These are phyloP conservation scores for Hecatera dysodea DNA, from an alignment of 2,888 invertebrate genomes.

Conservation along the genomic window DNA sequence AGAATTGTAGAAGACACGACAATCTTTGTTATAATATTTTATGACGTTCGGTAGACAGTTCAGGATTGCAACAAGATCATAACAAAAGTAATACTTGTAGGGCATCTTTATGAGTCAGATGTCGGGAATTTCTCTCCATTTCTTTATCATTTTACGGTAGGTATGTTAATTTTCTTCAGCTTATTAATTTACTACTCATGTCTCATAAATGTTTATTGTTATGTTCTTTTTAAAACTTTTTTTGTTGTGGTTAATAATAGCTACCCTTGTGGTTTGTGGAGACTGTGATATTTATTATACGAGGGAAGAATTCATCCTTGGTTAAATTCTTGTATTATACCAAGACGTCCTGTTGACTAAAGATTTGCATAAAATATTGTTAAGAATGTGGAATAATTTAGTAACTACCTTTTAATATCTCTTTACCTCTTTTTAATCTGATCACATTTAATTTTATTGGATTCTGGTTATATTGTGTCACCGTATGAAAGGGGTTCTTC, in stretches of 20 bases:
- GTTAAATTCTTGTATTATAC: no score
- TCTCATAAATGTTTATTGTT: conserved; percentile 3
- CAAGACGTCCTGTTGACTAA: neutral
- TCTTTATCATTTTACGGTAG: conserved; percentile 54
- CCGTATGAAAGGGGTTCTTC: no score
- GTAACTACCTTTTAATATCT: no score
- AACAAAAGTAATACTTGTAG: conserved; percentile 26
- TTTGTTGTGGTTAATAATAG: conserved; percentile 3
- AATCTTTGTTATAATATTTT: conserved; percentile 8
- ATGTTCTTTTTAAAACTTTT: neutral
- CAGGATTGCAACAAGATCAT: conserved; percentile 37
- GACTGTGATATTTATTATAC: neutral
- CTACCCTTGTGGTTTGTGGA: neutral
- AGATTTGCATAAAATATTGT: neutral
- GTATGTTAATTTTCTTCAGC: conserved; percentile 25
- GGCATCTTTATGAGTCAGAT: conserved; percentile 49
- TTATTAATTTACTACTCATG: conserved; percentile 18
- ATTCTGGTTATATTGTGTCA: no score
- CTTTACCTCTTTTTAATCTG: no score
- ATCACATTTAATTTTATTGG: no score
- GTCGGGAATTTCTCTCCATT: conserved; percentile 46
- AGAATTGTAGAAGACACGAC: neutral
- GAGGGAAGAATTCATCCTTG: neutral
- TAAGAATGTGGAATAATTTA: neutral
- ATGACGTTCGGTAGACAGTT: conserved; percentile 10